phyloP scores from a whole-genome alignment of 1,140 invertebrate genomes.

The Holotrichia oblita region DNA sequence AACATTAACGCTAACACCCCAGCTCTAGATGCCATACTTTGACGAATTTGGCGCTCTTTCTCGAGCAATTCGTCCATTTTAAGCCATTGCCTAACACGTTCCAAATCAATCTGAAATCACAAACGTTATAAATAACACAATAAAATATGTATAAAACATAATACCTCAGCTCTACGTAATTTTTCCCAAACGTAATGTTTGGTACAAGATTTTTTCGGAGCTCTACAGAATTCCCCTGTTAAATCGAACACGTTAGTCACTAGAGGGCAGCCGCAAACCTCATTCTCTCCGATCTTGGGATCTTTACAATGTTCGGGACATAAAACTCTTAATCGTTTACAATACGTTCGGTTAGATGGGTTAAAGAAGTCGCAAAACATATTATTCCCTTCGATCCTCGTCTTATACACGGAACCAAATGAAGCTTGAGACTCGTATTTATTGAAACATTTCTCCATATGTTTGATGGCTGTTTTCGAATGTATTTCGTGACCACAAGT shows the following conservation, averaged over 20 bases:
- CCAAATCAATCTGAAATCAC: slow-evolving; percentile 71
- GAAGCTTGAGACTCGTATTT: slow-evolving; percentile 94
- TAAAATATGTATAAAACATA: neutral
- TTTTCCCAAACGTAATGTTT: slow-evolving; percentile 98
- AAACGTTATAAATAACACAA: neutral
- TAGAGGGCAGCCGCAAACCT: slow-evolving; percentile 93
- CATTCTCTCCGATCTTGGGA: slow-evolving; percentile 83
- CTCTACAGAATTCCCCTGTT: slow-evolving; percentile 85
- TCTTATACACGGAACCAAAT: slow-evolving; percentile 94
- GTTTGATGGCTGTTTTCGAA: slow-evolving; percentile 86
- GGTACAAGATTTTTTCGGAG: slow-evolving; percentile 90
- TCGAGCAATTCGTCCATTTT: slow-evolving; percentile 96
- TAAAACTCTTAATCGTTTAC: slow-evolving; percentile 92
- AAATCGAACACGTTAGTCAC: slow-evolving; percentile 83
- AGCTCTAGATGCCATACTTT: slow-evolving; percentile 87
- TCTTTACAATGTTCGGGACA: slow-evolving; percentile 99
- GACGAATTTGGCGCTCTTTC: slow-evolving; percentile 88
- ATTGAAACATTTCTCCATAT: slow-evolving; percentile 96
- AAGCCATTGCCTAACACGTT: slow-evolving; percentile 85
- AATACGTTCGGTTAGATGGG: slow-evolving; percentile 89
- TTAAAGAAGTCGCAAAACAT: slow-evolving; percentile 99
- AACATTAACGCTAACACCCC: slow-evolving; percentile 92
- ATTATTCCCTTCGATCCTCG: slow-evolving; percentile 88
- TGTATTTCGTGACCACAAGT: slow-evolving; percentile 96
- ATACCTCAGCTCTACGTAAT: slow-evolving; percentile 84